Conservation (phyloP, 2,113 vertebrate species). For the Coptodon bakossiorum region DNA sequence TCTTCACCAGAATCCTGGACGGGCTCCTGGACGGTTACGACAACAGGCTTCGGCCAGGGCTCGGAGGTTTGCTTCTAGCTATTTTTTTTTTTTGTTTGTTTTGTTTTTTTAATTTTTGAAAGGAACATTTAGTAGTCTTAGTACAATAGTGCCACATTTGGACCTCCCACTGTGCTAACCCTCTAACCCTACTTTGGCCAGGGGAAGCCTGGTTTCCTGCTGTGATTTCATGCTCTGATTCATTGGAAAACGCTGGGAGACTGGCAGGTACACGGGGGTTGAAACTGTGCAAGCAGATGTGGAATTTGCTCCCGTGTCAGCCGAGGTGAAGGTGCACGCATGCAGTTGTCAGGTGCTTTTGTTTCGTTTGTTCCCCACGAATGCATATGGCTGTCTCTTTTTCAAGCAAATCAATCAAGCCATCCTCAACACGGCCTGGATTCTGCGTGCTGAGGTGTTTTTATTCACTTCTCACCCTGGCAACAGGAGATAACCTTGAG, state of each 20-base stretch:
- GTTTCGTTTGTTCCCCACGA: neutral
- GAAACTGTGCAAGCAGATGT: neutral
- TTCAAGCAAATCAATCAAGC: conserved; percentile 14
- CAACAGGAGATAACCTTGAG: conserved; percentile 63
- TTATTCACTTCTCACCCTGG: conserved; percentile 38
- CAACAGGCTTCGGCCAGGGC: conserved; percentile 85
- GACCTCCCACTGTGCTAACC: neutral
- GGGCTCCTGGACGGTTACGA: conserved; percentile 89
- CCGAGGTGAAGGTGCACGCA: neutral
- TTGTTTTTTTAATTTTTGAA: too few species aligned
- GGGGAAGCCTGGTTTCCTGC: neutral
- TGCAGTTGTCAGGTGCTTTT: neutral
- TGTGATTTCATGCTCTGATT: neutral
- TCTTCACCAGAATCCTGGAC: conserved; percentile 90
- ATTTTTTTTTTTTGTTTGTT: neutral
- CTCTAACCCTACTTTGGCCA: neutral
- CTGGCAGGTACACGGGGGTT: neutral
- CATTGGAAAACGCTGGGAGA: neutral
- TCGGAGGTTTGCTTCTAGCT: conserved; percentile 53
- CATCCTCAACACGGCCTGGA: neutral
- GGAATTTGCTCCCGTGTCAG: neutral
- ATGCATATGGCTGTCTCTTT: neutral
- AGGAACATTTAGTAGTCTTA: neutral
- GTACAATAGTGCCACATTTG: neutral
- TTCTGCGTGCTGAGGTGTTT: conserved; percentile 1